Conservation (phyloP, 2,888 invertebrate species). For the Cryptocheilus praepositus region DNA sequence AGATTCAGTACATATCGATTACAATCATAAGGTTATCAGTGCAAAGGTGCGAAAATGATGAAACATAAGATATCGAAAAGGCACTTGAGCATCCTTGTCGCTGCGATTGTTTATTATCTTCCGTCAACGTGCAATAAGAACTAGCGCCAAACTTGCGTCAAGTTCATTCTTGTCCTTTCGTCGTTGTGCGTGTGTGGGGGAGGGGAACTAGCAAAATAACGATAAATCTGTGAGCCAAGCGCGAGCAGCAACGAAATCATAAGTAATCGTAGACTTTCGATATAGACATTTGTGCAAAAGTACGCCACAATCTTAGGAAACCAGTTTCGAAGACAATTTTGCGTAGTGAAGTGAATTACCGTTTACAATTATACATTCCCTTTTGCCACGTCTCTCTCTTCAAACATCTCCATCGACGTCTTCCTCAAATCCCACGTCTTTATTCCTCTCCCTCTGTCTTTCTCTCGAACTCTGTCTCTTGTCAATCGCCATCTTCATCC, state of each 20-base stretch:
- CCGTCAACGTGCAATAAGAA: constrained; percentile 22
- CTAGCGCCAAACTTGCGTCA: constrained; percentile 18
- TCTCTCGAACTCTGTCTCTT: constrained; percentile 8
- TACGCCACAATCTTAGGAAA: constrained; percentile 18
- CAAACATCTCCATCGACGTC: too few species aligned
- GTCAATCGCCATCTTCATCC: neutral
- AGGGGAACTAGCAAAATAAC: constrained; percentile 32
- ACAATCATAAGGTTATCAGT: too few species aligned
- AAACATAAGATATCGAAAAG: constrained; percentile 3
- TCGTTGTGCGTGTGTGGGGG: constrained; percentile 38
- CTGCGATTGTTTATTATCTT: constrained; percentile 23
- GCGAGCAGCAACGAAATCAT: constrained; percentile 21
- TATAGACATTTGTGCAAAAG: constrained; percentile 29
- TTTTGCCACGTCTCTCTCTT: constrained; percentile 16
- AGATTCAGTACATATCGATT: neutral
- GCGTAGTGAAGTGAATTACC: constrained; percentile 27
- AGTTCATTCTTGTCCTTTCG: constrained; percentile 46
- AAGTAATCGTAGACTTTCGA: constrained; percentile 24
- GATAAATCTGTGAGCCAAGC: constrained; percentile 12
- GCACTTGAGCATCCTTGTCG: constrained; percentile 46
- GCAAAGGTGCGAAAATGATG: neutral
- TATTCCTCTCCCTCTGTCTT: constrained; percentile 1
- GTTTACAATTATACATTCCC: constrained; percentile 24
- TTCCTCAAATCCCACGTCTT: neutral
- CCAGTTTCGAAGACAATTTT: constrained; percentile 27